A percentile compares a stretch with the other conserved stretches of the same genome.
These are phyloP conservation scores for Phaedon cochleariae DNA, from an alignment of 2,888 invertebrate genomes.

Conservation along the genomic window DNA sequence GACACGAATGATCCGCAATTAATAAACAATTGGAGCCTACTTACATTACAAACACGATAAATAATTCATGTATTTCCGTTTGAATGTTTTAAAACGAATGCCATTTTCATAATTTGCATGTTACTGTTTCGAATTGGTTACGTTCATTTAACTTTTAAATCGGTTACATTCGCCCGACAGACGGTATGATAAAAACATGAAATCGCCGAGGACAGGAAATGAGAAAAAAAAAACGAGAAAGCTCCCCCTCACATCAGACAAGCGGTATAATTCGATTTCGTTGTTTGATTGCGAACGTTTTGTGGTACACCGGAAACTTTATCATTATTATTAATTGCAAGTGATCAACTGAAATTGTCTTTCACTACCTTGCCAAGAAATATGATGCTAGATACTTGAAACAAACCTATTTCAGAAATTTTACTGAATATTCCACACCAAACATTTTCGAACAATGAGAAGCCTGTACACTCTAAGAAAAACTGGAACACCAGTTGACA, in stretches of 20 bases:
- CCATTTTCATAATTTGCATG: slow-evolving; percentile 15
- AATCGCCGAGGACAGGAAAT: neutral
- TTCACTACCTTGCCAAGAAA: no score
- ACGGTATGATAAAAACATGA: neutral
- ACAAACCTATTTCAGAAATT: no score
- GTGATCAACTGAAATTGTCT: no score
- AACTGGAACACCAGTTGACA: no score
- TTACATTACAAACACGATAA: neutral
- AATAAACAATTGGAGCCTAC: neutral
- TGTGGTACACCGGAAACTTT: no score
- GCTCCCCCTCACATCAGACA: neutral
- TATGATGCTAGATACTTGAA: no score
- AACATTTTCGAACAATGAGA: no score
- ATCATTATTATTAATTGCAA: no score
- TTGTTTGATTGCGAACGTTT: neutral
- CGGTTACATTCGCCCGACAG: neutral
- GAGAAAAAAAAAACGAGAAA: neutral
- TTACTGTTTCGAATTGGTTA: neutral
- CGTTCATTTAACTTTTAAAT: slow-evolving; percentile 1
- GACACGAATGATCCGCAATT: neutral
- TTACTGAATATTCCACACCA: no score
- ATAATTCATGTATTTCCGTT: slow-evolving; percentile 3
- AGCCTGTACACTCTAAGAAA: no score
- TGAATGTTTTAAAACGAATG: slow-evolving; percentile 9
- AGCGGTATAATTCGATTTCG: neutral